Evolutionary conservation across 2,888 invertebrate species (phyloP).

Genomic region (Glaucopsyche alexis): DNA sequence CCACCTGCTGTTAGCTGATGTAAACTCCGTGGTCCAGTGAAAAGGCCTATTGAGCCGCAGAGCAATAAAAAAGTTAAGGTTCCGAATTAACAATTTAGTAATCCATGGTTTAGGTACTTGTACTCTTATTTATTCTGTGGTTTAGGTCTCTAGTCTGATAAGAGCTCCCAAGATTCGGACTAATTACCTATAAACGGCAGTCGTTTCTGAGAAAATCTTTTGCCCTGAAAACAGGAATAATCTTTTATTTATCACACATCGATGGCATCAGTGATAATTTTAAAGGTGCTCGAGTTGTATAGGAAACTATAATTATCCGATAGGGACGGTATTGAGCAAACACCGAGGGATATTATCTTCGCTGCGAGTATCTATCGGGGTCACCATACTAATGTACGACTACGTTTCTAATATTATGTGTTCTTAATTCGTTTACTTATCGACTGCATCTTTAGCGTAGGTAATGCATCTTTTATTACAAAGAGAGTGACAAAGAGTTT

Average conservation of each 20-base stretch:
- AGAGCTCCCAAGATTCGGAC: no score
- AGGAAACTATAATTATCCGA: constrained; percentile 59
- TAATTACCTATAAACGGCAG: no score
- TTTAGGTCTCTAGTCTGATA: neutral
- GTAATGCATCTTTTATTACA: neutral
- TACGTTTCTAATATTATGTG: constrained; percentile 34
- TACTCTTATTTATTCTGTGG: no score
- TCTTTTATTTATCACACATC: constrained; percentile 9
- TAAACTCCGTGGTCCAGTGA: neutral
- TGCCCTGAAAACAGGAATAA: neutral
- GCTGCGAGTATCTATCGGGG: constrained; percentile 41
- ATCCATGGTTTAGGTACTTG: neutral
- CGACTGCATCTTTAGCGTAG: neutral
- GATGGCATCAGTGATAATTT: constrained; percentile 19
- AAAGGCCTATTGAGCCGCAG: neutral
- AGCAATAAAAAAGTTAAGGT: neutral
- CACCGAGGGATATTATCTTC: constrained; percentile 52
- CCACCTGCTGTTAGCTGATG: neutral
- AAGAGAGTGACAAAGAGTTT: no score
- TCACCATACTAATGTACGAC: constrained; percentile 36
- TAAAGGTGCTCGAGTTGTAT: constrained; percentile 41
- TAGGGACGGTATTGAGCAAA: constrained; percentile 53
- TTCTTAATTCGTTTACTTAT: constrained; percentile 2
- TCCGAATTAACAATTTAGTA: neutral
- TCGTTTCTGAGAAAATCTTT: no score